Percentiles rank a stretch among this genome's conserved stretches.
Evolutionary conservation across 2,797 vertebrate species (phyloP).

Genomic region (Eulemur mongoz): DNA sequence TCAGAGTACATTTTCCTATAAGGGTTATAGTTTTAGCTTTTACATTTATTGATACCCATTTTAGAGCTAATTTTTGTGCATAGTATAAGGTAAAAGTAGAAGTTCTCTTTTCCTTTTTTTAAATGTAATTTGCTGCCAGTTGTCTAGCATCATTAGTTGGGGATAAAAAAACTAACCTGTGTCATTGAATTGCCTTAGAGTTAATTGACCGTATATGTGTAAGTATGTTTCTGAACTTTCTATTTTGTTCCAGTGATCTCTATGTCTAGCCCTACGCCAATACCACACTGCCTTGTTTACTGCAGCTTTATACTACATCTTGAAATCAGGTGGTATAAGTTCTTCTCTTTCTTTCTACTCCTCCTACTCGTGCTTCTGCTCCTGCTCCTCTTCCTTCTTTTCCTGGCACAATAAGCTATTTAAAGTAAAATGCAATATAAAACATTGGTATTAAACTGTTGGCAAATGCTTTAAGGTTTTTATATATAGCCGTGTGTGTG

Average conservation of each 20-base stretch:
- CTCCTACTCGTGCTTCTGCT: not conserved
- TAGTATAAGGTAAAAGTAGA: not conserved
- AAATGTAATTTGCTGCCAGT: not conserved
- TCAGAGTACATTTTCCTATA: not conserved
- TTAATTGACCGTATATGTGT: not conserved
- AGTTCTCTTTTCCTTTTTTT: not conserved
- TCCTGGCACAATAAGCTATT: conserved; percentile 37
- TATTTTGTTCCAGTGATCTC: not conserved
- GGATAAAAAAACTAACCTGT: not conserved
- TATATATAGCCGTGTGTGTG: not conserved
- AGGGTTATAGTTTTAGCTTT: not conserved
- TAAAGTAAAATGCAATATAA: conserved; percentile 45
- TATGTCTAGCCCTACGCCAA: not conserved
- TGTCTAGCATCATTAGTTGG: not conserved
- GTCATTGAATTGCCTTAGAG: not conserved
- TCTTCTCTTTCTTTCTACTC: not conserved
- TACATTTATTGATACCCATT: not conserved
- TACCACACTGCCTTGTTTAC: not conserved
- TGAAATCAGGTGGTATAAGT: not conserved
- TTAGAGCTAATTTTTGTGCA: not conserved
- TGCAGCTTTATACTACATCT: not conserved
- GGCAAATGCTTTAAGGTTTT: not conserved
- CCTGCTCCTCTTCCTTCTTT: not conserved
- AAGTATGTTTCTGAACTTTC: not conserved
- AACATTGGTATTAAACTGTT: not conserved